Evolutionary conservation across 2,113 vertebrate species (phyloP), one percentile per base, ranked within the genome.

Genomic region (Genyomyrus donnyi): DNA sequence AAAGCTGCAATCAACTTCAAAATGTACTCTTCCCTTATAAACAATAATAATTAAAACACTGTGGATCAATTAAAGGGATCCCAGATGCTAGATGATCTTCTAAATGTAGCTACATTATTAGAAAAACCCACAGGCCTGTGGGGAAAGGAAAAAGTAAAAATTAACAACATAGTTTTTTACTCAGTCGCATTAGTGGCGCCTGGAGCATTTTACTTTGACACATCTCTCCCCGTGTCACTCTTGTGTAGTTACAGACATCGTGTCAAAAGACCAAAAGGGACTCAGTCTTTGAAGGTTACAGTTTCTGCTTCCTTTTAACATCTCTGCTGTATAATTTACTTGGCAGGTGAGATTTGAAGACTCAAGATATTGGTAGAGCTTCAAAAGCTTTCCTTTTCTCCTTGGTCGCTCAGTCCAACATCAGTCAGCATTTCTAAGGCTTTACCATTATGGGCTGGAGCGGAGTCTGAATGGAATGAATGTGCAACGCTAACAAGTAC

Each of bases 261-360:
- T 70, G 62, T 13, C 62, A 70, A 31, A 70, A 70, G 10, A 31
- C 74, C 74, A 80, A 39, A 17, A 80, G 74, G 10, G 74, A 19
- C 74, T 80, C 17, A 3, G 15, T 39, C 74, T 74, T 45, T 70
- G n/a, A 70, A 31, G 46, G 45, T 35, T 27, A 62, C 39, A 17
- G 11, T 45, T 77, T 74, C 62, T 15, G 46, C 46, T 27, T 89
- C 88, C 58, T 48, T 74, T 70, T 49, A 46, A 49, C 46, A n/a
- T 17, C 62, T 49, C 62, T 49, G 42, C 24, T 74, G 88, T 70
- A 74, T 62, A 74, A 49, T 74, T 70, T 70, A 89, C 46, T 19
- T 19, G n/a, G 24, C 45, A 74, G 58, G 58, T 49, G 46, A 89
- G 88, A 89, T 89, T 46, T 88, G 88, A 88, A 46, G 88, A 88